These are phyloP conservation scores for Eumerus sabulonum DNA, from an alignment of 2,888 invertebrate genomes.

Conservation along the genomic window DNA sequence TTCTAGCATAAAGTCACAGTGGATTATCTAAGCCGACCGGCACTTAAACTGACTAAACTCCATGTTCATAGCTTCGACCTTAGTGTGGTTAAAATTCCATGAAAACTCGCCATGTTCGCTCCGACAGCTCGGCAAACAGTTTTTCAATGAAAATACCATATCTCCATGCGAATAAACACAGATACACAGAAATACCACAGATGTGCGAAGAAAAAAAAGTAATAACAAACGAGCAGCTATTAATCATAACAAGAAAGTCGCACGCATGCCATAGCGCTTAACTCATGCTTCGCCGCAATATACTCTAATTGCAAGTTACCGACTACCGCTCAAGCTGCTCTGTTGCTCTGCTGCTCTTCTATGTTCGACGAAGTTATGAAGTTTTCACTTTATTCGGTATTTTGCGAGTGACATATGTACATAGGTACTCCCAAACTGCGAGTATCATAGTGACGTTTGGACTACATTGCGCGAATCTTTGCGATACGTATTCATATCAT, in stretches of 20 bases:
- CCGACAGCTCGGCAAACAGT: conserved; percentile 12
- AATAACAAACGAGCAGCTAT: conserved; percentile 35
- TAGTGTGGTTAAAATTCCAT: conserved; percentile 48
- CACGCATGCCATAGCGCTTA: conserved; percentile 68
- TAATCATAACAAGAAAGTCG: conserved; percentile 64
- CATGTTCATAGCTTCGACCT: conserved; percentile 33
- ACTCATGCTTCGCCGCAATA: conserved; percentile 58
- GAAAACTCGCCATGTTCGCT: conserved; percentile 16
- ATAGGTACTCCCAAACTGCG: no score
- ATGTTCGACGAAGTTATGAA: no score
- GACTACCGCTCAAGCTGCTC: conserved; percentile 16
- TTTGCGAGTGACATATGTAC: no score
- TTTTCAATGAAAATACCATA: conserved; percentile 33
- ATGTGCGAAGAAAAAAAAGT: conserved; percentile 3
- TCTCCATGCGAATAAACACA: conserved; percentile 5
- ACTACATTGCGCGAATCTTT: conserved; percentile 13
- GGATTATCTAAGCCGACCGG: conserved; percentile 1
- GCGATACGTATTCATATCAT: not conserved
- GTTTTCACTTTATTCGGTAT: no score
- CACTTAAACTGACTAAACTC: conserved; percentile 16
- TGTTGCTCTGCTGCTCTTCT: no score
- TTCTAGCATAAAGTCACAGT: conserved; percentile 29
- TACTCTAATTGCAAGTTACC: conserved; percentile 47
- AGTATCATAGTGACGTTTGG: no score
- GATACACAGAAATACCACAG: not conserved